Base-by-base conservation (phyloP, 1,140 invertebrate species). In the Aleiodes sp. region DNA sequence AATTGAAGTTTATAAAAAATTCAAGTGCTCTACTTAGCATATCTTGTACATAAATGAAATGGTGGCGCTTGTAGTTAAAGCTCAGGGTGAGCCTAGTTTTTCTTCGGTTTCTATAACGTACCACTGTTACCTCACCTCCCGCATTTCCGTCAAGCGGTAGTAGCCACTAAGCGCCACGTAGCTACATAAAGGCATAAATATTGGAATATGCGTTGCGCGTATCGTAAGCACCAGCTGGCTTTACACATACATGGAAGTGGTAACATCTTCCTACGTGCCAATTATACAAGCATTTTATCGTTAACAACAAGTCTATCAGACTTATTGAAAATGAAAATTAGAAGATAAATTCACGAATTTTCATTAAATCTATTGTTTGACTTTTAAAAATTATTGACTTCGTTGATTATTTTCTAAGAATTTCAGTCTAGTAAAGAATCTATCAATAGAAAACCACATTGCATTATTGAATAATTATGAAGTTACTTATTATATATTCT, bases 151-250 rank as follows among this genome's bases (percentile, higher is more conserved):
- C 63, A 19, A 10, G 12, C 14, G n/a, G 37, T 28, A 12, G 29
- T 8, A 33, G 24, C 65, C 57, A 68, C 65, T 43, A 68, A 61
- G 33, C 56, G 28, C 56, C 57, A 67, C 56, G 56, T 68, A 60
- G 56, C 41, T 68, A 28, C 65, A 68, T 60, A 37, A 29, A 68
- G 14, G 57, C 65, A 68, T 68, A 68, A 68, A 68, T 68, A 68
- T 4, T 60, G 28, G 9, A 68, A 24, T 60, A 43, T 43, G 57
- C 57, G 56, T 29, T 41, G 35, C 46, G 39, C 61, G 37, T 62
- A 39, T 6, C 35, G 19, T 28, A 68, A 68, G 65, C 56, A 59
- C 26, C 65, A 68, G 33, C 56, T 68, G 65, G 65, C 28, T 26
- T 8, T 61, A 68, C 65, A 68, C 57, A 35, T 61, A 65, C 4